phyloP scores from a whole-genome alignment of 2,888 invertebrate species.

The Fabriciana adippe region DNA sequence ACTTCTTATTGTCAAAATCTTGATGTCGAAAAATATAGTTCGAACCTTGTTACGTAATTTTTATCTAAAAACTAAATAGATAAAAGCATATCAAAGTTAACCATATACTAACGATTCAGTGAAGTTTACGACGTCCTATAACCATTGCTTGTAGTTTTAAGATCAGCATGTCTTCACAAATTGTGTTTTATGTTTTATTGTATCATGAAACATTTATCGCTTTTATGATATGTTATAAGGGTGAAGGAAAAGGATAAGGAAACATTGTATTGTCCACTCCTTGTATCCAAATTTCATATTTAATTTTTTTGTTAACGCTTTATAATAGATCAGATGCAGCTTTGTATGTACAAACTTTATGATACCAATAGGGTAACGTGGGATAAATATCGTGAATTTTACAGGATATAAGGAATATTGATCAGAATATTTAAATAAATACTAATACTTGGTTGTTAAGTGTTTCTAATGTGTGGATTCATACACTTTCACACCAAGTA shows the following conservation, averaged over 20 bases:
- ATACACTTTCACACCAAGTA: no score
- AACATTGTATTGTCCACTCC: slow-evolving; percentile 50
- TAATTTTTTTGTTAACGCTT: neutral
- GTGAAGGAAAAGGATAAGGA: slow-evolving; percentile 36
- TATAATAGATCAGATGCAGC: no score
- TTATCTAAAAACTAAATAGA: slow-evolving; percentile 54
- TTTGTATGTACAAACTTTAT: no score
- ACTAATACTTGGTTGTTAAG: no score
- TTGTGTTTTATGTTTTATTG: slow-evolving; percentile 74
- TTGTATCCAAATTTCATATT: slow-evolving; percentile 5
- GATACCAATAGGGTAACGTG: no score
- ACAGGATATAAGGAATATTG: no score
- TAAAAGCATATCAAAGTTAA: slow-evolving; percentile 62
- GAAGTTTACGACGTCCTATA: slow-evolving; percentile 63
- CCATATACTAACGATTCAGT: slow-evolving; percentile 58
- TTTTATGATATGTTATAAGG: slow-evolving; percentile 54
- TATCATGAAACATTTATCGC: slow-evolving; percentile 65
- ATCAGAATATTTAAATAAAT: no score
- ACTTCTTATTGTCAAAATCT: neutral
- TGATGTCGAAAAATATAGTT: neutral
- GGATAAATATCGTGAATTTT: no score
- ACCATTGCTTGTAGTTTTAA: slow-evolving; percentile 69
- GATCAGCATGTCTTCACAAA: slow-evolving; percentile 68
- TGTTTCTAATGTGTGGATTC: no score
- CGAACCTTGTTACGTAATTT: slow-evolving; percentile 40